Base-by-base conservation (phyloP, 2,888 invertebrate species). In the Dicyrtoma fusca region DNA sequence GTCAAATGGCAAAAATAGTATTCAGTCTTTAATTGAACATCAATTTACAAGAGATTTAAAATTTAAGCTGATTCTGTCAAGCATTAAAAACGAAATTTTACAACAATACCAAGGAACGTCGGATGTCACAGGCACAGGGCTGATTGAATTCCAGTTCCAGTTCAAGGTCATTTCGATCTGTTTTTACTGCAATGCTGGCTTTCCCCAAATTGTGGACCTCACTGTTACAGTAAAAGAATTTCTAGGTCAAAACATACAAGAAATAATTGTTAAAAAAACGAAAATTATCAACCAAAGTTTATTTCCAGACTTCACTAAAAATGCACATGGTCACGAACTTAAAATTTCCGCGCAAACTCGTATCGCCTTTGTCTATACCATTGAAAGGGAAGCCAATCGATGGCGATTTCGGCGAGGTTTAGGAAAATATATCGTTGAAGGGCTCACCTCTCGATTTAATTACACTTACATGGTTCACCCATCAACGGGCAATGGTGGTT, bases 371-470 rank as follows among this genome's bases (percentile, higher is more conserved):
- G 65, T 65, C n/a, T 65, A 65, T 34, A 11, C 51, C 1, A 65
- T 65, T n/a, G 49, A 51, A 49, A n/a, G 19, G 17, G 10, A 21
- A 34, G 8, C 3, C 8, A 17, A n/a, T 17, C 65, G 65, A 5
- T 65, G 65, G 65, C 26, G 51, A 14, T 65, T 65, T 23, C 51
- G 53, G 1, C 23, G 65, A 11, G 65, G 65, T 25, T 65, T 65
- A 34, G 65, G 65, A 11, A 65, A 65, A 17, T 65, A 49, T 14
- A 51, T 65, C 14, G 49, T 65, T 10, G 65, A 65, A 2, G 65
- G 51, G 5, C 11, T 65, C 25, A 65, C 51, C 1, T n/a, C 53
- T 17, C 23, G n/a, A 1, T 65, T 65, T 19, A 65, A 65, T 26
- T 65, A 65, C 19, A 65, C 65, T 2, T 51, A 65, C 19, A 4